phyloP scores from a whole-genome alignment of 37 sponge, comb jelly and placozoan genomes.

The Corticium candelabrum region DNA sequence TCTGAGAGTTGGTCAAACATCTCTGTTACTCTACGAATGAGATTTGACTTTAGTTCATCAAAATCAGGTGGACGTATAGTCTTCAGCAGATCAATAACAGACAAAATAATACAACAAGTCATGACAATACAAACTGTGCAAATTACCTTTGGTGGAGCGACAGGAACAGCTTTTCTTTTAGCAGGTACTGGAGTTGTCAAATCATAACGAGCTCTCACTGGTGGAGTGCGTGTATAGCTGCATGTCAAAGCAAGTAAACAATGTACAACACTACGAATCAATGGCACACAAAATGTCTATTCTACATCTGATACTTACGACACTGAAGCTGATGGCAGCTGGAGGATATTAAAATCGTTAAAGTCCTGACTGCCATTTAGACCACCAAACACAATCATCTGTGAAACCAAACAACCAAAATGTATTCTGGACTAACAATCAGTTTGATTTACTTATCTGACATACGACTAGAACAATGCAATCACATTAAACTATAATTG shows the following conservation, averaged over 20 bases:
- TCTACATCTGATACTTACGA: no score
- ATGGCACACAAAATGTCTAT: background rate
- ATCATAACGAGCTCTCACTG: slow-evolving; percentile 25
- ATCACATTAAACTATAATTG: no score
- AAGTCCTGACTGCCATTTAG: slow-evolving; percentile 29
- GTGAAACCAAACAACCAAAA: no score
- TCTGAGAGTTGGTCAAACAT: slow-evolving; percentile 44
- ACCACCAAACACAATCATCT: slow-evolving; percentile 55
- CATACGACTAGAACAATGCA: no score
- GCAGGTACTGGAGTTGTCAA: slow-evolving; percentile 43
- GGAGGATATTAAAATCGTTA: slow-evolving; percentile 40
- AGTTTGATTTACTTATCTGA: no score
- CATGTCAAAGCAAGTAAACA: background rate
- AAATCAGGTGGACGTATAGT: slow-evolving; percentile 32
- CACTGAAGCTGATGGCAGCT: no score
- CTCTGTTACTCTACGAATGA: slow-evolving; percentile 34
- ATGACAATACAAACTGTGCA: background rate
- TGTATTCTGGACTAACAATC: no score
- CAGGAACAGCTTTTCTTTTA: slow-evolving; percentile 23
- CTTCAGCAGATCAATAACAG: slow-evolving; percentile 6
- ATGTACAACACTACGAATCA: background rate
- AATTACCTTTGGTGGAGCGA: slow-evolving; percentile 22
- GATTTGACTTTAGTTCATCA: slow-evolving; percentile 27
- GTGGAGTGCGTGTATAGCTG: slow-evolving; percentile 31
- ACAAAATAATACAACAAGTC: background rate